Conservation (phyloP, 2,113 vertebrate species). For the Sorex fumeus region DNA sequence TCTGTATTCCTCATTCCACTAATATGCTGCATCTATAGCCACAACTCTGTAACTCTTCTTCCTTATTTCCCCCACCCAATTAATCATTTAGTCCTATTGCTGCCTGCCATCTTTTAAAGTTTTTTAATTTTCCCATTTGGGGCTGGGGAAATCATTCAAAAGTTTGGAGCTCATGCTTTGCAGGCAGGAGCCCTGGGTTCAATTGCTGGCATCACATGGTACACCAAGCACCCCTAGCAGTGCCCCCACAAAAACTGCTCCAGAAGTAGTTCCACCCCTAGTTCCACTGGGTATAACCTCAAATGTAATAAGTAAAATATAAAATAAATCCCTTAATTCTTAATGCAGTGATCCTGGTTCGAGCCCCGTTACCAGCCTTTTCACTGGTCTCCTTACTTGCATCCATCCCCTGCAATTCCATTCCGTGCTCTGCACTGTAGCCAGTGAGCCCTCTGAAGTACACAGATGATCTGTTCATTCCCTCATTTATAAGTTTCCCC, state of each 20-base stretch:
- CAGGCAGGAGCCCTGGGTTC: no score
- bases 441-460: neutral
- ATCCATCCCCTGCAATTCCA: conserved; percentile 36
- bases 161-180: no score
- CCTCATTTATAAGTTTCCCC: conserved; percentile 48
- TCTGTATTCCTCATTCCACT: neutral
- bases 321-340: no score
- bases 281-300: no score
- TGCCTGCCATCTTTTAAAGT: conserved; percentile 15
- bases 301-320: no score
- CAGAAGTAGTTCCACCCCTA: no score
- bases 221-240: no score
- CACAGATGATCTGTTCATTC: conserved; percentile 7
- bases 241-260: no score
- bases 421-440: neutral
- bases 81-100: neutral
- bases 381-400: conserved; percentile 24
- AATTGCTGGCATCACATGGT: no score
- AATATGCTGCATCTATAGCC: neutral
- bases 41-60: conserved; percentile 11
- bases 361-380: neutral
- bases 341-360: neutral
- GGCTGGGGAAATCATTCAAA: neutral
- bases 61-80: neutral
- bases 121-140: conserved; percentile 39